These are phyloP conservation scores for Chionoecetes opilio DNA, from an alignment of 1,140 invertebrate genomes.

Conservation along the genomic window DNA sequence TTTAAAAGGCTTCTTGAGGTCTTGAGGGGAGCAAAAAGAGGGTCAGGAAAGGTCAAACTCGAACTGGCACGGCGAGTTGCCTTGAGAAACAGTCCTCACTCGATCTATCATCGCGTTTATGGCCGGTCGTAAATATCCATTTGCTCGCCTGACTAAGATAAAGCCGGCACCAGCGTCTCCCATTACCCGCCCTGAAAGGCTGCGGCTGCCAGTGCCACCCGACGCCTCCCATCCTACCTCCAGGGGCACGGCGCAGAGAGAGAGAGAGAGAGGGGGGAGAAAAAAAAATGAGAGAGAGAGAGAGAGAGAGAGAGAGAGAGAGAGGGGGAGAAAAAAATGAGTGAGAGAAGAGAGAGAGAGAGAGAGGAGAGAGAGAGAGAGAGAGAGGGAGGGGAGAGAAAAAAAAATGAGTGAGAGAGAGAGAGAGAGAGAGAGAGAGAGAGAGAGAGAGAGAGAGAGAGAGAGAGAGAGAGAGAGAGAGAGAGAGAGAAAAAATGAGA, in stretches of 20 bases:
- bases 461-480: not conserved
- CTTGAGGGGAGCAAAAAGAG: not conserved
- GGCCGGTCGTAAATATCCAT: constrained; percentile 1
- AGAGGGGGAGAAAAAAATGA: not conserved
- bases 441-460: not conserved
- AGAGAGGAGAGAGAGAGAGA: no score
- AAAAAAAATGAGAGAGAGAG: not conserved
- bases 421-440: constrained; percentile 27
- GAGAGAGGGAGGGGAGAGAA: no score
- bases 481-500: not conserved
- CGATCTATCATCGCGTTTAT: not conserved
- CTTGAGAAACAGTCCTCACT: not conserved
- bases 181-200: not conserved
- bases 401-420: no score
- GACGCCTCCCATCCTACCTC: no score
- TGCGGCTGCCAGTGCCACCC: not conserved
- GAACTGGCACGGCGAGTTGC: not conserved
- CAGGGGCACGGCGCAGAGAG: not conserved
- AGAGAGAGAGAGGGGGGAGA: not conserved
- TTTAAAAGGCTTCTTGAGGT: not conserved
- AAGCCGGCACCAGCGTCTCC: not conserved
- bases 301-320: not conserved
- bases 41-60: not conserved
- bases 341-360: not conserved
- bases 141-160: not conserved